These are phyloP conservation scores for Lutjanus argentimaculatus DNA, from an alignment of 2,797 vertebrate species.

Conservation along the genomic window DNA sequence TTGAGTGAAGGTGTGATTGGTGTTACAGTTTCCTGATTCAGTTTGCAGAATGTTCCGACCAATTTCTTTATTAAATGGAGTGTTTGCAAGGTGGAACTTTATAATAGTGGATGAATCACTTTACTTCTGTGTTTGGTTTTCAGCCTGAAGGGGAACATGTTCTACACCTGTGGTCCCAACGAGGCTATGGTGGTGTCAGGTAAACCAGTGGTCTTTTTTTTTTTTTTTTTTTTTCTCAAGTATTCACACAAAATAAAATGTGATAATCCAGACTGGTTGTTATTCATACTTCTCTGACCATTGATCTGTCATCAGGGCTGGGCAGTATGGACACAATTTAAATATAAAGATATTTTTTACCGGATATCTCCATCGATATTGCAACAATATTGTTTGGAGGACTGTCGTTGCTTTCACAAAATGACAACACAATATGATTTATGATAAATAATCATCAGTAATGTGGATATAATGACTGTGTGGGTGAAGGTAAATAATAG, in stretches of 20 bases:
- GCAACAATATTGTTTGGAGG: too few relatives aligned
- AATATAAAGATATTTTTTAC: too few relatives aligned
- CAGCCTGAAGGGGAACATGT: constrained; percentile 81
- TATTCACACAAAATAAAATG: too few relatives aligned
- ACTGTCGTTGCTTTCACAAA: too few relatives aligned
- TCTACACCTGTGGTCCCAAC: constrained; percentile 94
- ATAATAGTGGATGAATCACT: background rate
- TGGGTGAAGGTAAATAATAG: too few relatives aligned
- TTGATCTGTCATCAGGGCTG: background rate
- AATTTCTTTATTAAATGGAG: background rate
- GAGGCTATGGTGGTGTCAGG: constrained; percentile 97
- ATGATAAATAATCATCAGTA: too few relatives aligned
- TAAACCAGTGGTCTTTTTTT: constrained; percentile 58
- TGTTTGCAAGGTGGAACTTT: background rate
- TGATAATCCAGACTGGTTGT: background rate
- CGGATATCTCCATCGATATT: too few relatives aligned
- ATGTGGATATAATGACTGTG: too few relatives aligned
- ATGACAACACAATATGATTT: too few relatives aligned
- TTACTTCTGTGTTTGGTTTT: background rate
- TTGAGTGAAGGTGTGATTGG: too few relatives aligned
- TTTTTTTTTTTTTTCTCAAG: background rate
- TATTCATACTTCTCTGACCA: background rate
- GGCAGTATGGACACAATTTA: too few relatives aligned
- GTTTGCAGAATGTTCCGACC: background rate
- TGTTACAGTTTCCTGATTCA: too few relatives aligned